Conservation (phyloP, 2,888 invertebrate genomes). For the Rhorus exstirpatorius region DNA sequence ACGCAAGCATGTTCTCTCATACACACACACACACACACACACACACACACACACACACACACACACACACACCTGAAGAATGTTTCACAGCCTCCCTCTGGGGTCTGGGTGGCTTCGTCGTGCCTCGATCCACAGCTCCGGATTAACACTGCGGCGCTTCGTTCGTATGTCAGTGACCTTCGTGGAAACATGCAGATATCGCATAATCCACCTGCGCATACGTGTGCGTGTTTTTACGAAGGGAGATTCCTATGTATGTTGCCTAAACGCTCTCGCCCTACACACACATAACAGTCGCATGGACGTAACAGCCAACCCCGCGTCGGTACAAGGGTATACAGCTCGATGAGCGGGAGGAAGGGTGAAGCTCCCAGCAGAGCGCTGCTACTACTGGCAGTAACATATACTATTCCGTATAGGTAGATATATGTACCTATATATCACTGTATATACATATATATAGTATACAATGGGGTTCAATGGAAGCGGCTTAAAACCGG, state of each 20-base stretch:
- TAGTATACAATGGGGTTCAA: constrained; percentile 46
- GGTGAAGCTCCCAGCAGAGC: constrained; percentile 48
- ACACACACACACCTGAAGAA: constrained; percentile 1
- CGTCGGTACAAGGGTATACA: constrained; percentile 24
- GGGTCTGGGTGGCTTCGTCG: constrained; percentile 46
- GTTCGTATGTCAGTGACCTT: constrained; percentile 66
- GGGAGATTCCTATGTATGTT: constrained; percentile 32
- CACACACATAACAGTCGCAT: constrained; percentile 6
- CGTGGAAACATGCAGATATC: constrained; percentile 62
- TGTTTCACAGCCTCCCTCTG: constrained; percentile 49
- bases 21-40: neutral
- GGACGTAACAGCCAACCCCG: constrained; percentile 47
- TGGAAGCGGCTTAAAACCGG: constrained; percentile 69
- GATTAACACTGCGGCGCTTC: constrained; percentile 57
- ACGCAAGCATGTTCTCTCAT: neutral
- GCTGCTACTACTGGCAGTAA: constrained; percentile 28
- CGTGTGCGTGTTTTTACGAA: constrained; percentile 9
- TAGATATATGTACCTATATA: constrained; percentile 14
- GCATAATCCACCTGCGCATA: constrained; percentile 60
- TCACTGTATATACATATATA: constrained; percentile 13
- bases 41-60: neutral
- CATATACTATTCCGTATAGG: constrained; percentile 9
- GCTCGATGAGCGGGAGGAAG: constrained; percentile 60
- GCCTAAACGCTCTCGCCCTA: constrained; percentile 6
- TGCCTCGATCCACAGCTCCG: constrained; percentile 50